Percentiles rank a stretch among this genome's conserved stretches.
Conservation (phyloP, 1,140 invertebrate species). For the Rhizoglyphus robini region DNA sequence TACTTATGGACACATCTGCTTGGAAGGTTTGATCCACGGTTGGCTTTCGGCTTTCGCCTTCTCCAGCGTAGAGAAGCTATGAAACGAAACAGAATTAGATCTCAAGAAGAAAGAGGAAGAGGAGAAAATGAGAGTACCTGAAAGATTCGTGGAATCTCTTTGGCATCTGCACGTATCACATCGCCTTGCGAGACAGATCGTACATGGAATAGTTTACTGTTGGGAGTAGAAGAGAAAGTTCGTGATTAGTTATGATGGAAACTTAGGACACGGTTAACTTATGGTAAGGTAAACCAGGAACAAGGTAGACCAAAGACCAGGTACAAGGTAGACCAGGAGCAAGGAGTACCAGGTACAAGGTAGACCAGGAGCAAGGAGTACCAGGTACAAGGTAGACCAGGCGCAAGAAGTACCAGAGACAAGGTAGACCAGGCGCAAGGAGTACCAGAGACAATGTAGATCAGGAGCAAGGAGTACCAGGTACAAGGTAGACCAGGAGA, state of each 20-base stretch:
- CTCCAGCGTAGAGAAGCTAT: conserved; percentile 73
- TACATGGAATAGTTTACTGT: conserved; percentile 94
- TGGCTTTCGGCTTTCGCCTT: conserved; percentile 74
- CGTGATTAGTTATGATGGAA: neutral
- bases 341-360: too few species aligned
- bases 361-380: too few species aligned
- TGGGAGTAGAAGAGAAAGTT: conserved; percentile 30
- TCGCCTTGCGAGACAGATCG: conserved; percentile 91
- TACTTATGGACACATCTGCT: conserved; percentile 26
- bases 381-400: too few species aligned
- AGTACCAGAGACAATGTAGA: too few species aligned
- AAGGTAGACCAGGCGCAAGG: too few species aligned
- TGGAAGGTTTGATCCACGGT: conserved; percentile 45
- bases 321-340: too few species aligned
- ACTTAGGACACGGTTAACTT: too few species aligned
- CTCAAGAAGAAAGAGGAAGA: neutral
- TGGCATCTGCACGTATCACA: conserved; percentile 91
- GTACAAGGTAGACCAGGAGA: too few species aligned
- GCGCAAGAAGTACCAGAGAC: too few species aligned
- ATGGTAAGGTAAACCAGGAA: too few species aligned
- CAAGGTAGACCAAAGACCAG: too few species aligned
- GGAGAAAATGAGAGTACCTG: conserved; percentile 46
- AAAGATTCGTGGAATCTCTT: conserved; percentile 98
- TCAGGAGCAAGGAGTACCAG: too few species aligned
- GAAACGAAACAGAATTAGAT: conserved; percentile 24